Percentiles rank a stretch among this genome's conserved stretches.
These are phyloP conservation scores for Columba janthina DNA, from an alignment of 2,113 vertebrate genomes.

Conservation along the genomic window DNA sequence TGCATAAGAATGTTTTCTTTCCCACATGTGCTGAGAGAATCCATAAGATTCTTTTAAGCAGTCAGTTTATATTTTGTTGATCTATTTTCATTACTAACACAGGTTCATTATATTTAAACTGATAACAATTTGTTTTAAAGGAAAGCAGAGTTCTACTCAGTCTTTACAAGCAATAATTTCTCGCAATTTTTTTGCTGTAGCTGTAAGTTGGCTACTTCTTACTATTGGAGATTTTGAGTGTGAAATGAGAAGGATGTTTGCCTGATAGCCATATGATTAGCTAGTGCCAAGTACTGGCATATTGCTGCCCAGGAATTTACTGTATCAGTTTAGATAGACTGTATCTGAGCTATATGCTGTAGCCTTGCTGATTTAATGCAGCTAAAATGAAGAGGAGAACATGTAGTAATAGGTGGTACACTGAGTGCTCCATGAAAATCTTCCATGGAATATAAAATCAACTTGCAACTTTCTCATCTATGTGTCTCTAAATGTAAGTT, in stretches of 20 bases:
- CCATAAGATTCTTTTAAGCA: not conserved
- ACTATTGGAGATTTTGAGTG: not conserved
- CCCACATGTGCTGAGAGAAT: not conserved
- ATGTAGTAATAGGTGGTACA: not conserved
- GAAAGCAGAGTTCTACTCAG: not conserved
- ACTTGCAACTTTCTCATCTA: not conserved
- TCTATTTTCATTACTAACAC: not conserved
- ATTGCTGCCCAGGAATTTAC: not conserved
- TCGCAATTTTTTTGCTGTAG: not conserved
- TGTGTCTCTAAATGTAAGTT: not conserved
- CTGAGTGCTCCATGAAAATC: not conserved
- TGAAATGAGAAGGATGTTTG: not conserved
- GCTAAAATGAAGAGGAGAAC: not conserved
- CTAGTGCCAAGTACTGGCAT: not conserved
- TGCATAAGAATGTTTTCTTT: not conserved
- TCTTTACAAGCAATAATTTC: not conserved
- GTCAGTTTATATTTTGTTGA: not conserved
- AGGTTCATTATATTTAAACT: not conserved
- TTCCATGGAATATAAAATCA: not conserved
- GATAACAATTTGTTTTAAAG: not conserved
- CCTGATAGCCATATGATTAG: not conserved
- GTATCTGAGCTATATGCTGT: not conserved
- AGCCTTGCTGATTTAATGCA: not conserved
- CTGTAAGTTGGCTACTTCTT: not conserved
- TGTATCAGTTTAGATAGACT: not conserved